Conservation (phyloP, 2,797 vertebrate genomes). For the Clamator glandarius region DNA sequence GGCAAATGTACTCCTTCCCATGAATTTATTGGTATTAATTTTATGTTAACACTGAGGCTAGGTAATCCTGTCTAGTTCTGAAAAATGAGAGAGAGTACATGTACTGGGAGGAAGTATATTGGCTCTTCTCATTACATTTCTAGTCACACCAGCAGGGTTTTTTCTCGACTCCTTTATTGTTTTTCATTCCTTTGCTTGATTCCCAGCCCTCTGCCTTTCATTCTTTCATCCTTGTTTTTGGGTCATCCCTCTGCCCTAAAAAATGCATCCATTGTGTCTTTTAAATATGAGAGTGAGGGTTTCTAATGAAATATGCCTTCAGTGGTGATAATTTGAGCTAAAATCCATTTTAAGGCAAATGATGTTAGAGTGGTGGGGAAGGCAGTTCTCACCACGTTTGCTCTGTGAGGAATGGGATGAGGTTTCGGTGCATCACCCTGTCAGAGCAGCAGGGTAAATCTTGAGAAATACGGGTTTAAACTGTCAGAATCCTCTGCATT, state of each 20-base stretch:
- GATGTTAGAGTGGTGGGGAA: background rate
- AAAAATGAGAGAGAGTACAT: background rate
- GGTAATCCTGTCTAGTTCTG: background rate
- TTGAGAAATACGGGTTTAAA: background rate
- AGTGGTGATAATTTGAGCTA: background rate
- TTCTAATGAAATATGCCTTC: background rate
- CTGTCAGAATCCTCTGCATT: background rate
- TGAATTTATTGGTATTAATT: background rate
- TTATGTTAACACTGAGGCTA: background rate
- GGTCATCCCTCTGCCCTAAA: background rate
- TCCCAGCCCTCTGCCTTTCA: background rate
- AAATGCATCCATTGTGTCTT: background rate
- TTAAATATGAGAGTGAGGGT: background rate
- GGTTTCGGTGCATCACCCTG: fast-evolving
- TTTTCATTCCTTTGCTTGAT: background rate
- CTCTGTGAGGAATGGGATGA: background rate
- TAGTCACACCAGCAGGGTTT: background rate
- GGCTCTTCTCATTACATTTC: background rate
- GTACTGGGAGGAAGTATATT: background rate
- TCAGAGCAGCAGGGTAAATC: background rate
- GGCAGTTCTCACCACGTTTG: background rate
- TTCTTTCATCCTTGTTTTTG: background rate
- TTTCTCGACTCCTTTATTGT: background rate
- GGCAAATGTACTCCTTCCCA: background rate
- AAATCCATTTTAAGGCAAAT: fast-evolving